A percentile compares a stretch with the other conserved stretches of the same genome.
These are phyloP conservation scores for Drosophila albomicans DNA, from an alignment of 1,140 invertebrate species.

Conservation along the genomic window DNA sequence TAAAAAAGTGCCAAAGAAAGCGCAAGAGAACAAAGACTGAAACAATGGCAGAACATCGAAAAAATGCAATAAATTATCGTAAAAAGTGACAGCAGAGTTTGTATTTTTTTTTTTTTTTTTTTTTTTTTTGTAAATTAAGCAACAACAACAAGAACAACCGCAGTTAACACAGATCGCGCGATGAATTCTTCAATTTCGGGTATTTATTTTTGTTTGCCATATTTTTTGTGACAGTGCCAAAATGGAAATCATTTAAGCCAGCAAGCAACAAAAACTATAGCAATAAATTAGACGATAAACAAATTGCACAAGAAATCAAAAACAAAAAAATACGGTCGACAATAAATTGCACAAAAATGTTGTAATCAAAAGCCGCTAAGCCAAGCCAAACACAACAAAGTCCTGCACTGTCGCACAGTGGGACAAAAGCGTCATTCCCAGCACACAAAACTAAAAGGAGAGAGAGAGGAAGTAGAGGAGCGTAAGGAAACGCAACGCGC, in stretches of 20 bases:
- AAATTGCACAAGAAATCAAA: conserved; percentile 25
- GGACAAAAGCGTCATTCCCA: conserved; percentile 41
- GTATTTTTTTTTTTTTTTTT: conserved; percentile 16
- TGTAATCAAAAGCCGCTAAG: conserved; percentile 43
- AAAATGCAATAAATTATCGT: conserved; percentile 79
- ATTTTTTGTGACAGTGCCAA: conserved; percentile 61
- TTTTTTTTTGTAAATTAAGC: not conserved
- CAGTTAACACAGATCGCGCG: conserved; percentile 12
- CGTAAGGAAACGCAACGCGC: conserved; percentile 40
- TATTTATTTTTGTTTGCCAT: conserved; percentile 24
- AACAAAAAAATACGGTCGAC: conserved; percentile 17
- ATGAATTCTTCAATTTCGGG: not conserved
- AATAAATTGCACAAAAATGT: conserved; percentile 69
- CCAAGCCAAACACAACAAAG: conserved; percentile 10
- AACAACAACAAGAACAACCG: conserved; percentile 21
- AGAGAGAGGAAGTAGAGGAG: not conserved
- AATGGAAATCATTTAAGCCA: conserved; percentile 71
- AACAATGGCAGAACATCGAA: conserved; percentile 53
- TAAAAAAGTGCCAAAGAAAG: conserved; percentile 65
- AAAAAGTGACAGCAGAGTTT: conserved; percentile 35
- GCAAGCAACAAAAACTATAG: conserved; percentile 33
- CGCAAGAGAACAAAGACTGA: conserved; percentile 50
- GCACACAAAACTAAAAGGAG: not conserved
- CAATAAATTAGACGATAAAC: conserved; percentile 21
- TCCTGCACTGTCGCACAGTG: conserved; percentile 60